Percentiles rank a stretch among this genome's conserved stretches.
Conservation (phyloP, 2,797 vertebrate species). For the Chrosomus eos region DNA sequence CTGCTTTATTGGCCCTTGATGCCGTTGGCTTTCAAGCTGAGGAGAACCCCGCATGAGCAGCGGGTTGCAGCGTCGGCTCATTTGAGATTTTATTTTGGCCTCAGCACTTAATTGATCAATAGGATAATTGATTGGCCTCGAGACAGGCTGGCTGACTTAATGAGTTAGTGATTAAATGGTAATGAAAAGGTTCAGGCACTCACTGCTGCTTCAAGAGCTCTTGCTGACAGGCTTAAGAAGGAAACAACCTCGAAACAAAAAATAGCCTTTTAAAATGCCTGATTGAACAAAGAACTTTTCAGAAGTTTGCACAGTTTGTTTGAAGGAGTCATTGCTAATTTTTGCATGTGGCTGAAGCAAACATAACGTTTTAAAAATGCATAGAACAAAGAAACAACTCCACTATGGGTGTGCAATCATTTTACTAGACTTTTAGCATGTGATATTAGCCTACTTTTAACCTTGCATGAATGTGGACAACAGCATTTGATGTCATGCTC, state of each 20-base stretch:
- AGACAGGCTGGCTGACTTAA: slow-evolving; percentile 58
- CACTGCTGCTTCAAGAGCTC: neutral
- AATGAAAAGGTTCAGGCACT: slow-evolving; percentile 42
- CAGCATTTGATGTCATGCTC: no score
- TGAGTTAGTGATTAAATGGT: slow-evolving; percentile 58
- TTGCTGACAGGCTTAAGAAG: neutral
- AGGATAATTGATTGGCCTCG: slow-evolving; percentile 52
- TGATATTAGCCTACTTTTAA: neutral
- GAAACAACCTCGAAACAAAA: neutral
- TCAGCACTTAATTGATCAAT: slow-evolving; percentile 57
- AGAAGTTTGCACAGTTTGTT: neutral
- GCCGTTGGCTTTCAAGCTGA: neutral
- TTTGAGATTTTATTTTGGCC: slow-evolving; percentile 52
- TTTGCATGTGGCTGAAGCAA: neutral
- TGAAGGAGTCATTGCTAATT: neutral
- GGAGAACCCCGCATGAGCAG: neutral
- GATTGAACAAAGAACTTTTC: neutral
- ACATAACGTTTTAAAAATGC: neutral
- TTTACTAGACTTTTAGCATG: neutral
- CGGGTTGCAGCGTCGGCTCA: neutral
- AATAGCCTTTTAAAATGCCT: neutral
- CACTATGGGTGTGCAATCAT: neutral
- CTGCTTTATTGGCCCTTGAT: neutral
- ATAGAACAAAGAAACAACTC: neutral
- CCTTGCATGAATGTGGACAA: neutral